Percentiles rank a stretch among this genome's conserved stretches.
Evolutionary conservation across 2,888 invertebrate genomes (phyloP).

Genomic region (Lumbricus terrestris): DNA sequence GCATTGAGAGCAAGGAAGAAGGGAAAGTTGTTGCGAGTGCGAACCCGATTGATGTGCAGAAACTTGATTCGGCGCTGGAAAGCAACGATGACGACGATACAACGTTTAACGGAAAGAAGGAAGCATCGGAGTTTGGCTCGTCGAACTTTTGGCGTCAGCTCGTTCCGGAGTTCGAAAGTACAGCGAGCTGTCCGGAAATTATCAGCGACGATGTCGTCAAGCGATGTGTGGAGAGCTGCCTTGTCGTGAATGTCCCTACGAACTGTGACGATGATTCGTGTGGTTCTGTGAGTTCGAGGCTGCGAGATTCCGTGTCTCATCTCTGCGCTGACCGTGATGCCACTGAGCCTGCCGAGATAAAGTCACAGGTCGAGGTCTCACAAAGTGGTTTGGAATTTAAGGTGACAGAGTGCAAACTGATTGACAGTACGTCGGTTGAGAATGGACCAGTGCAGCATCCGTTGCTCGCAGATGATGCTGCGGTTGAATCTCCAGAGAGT

Average conservation of each 20-base stretch:
- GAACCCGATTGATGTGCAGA: background rate
- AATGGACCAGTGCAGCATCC: background rate
- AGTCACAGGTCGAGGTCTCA: background rate
- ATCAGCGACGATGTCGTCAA: background rate
- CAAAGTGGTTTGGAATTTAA: background rate
- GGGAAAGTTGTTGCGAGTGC: background rate
- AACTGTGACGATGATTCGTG: background rate
- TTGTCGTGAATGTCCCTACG: background rate
- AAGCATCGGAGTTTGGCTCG: background rate
- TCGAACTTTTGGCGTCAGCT: background rate
- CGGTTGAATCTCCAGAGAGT: background rate
- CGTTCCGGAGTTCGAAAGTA: background rate
- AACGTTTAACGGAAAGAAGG: too few relatives aligned
- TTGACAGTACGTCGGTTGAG: background rate
- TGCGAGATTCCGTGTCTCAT: background rate
- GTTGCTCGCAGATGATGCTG: background rate
- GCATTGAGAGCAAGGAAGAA: background rate
- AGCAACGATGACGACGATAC: too few relatives aligned
- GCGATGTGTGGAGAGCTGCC: conserved; percentile 1
- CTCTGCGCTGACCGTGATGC: background rate
- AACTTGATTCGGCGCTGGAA: background rate
- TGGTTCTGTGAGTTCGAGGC: background rate
- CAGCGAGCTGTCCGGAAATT: background rate
- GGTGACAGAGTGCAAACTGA: background rate
- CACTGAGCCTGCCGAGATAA: background rate